phyloP scores from a whole-genome alignment of 2,113 vertebrate genomes.

The Lonchura striata region DNA sequence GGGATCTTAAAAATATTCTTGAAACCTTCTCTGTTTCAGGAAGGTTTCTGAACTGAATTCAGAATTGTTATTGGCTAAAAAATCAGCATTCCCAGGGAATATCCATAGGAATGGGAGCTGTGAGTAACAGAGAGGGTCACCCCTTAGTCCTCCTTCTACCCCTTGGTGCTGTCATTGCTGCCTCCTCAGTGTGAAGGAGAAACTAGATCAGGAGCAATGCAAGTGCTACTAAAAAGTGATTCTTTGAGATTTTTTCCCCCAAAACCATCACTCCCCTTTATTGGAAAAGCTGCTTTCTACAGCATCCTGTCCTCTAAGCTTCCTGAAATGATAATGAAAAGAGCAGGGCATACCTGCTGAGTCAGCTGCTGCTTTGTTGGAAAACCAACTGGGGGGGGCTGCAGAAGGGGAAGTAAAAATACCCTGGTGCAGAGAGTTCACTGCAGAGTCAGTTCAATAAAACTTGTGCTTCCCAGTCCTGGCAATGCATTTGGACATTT shows the following conservation, averaged over 20 bases:
- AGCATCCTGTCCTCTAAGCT: neutral
- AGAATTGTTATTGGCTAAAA: neutral
- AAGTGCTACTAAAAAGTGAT: neutral
- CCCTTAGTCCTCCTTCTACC: neutral
- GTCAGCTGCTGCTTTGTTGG: conserved; percentile 19
- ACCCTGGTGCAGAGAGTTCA: conserved; percentile 44
- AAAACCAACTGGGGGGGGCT: neutral
- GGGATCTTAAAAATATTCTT: neutral
- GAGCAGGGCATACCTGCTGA: conserved; percentile 6
- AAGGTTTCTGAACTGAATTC: neutral
- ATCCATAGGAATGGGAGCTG: neutral
- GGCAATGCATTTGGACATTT: conserved; percentile 66
- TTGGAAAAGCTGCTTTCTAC: neutral
- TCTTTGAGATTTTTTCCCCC: neutral
- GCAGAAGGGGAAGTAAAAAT: neutral
- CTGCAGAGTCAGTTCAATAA: conserved; percentile 62
- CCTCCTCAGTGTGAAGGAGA: neutral
- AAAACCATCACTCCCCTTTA: neutral
- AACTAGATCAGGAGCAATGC: neutral
- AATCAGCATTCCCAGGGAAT: neutral
- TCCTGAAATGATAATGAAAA: neutral
- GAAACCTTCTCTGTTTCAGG: neutral
- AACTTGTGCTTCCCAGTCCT: conserved; percentile 33
- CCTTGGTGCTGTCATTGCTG: neutral
- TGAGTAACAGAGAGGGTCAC: neutral